Conservation (phyloP, 2,888 invertebrate species). For the Lasiommata megera region DNA sequence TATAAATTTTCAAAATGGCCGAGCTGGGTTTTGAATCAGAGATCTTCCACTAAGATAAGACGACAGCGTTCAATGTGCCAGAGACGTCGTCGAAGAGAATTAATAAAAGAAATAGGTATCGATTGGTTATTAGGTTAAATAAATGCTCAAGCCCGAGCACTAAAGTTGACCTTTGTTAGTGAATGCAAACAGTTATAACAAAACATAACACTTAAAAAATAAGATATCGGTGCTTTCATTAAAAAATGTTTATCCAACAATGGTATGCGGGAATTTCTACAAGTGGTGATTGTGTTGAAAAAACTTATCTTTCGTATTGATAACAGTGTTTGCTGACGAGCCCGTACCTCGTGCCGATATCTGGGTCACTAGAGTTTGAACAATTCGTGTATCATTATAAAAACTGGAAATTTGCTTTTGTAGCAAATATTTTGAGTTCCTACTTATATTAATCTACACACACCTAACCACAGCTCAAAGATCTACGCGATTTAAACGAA, state of each 20-base stretch:
- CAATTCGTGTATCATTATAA: background rate
- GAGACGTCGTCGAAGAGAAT: no score
- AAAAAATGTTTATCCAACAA: constrained; percentile 20
- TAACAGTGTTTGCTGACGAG: constrained; percentile 44
- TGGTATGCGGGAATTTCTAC: constrained; percentile 24
- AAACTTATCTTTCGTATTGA: constrained; percentile 45
- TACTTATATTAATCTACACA: no score
- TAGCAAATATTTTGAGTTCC: no score
- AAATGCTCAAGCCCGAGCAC: background rate
- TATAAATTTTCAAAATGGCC: no score
- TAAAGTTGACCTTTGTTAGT: background rate
- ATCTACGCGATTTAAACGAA: no score
- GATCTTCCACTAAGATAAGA: no score
- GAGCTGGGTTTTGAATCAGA: no score
- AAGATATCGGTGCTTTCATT: constrained; percentile 1
- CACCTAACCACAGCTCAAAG: no score
- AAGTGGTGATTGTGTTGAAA: constrained; percentile 34
- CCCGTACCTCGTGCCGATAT: constrained; percentile 36
- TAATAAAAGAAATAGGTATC: no score
- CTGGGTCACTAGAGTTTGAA: constrained; percentile 40
- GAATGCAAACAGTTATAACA: background rate
- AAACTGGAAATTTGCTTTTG: no score
- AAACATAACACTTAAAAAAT: constrained; percentile 16
- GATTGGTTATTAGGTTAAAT: no score
- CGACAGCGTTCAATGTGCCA: no score